Conservation (phyloP, 2,113 vertebrate species). For the Anarhynchus alexandrinus region DNA sequence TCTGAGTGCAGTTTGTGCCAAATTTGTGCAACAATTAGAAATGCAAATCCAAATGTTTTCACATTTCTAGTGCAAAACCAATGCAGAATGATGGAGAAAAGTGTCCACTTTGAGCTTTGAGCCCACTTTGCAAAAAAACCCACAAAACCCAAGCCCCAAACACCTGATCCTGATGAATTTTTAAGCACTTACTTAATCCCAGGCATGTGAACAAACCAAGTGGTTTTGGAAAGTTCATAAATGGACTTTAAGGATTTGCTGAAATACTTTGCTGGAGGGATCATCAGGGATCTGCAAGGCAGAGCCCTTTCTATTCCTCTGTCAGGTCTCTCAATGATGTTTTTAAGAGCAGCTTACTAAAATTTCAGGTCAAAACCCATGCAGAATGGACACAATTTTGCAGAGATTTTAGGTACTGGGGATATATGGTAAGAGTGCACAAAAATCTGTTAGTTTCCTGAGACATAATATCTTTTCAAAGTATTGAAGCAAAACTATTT, state of each 20-base stretch:
- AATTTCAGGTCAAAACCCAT: background rate
- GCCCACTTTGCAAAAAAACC: background rate
- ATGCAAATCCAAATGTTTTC: slow-evolving; percentile 53
- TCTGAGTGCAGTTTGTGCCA: background rate
- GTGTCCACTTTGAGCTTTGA: background rate
- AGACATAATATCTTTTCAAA: slow-evolving; percentile 16
- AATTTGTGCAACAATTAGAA: slow-evolving; percentile 17
- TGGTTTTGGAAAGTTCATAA: background rate
- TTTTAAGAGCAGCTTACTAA: slow-evolving; percentile 38
- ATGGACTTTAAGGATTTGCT: background rate
- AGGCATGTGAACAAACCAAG: background rate
- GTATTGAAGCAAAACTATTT: background rate
- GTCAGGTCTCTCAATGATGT: background rate
- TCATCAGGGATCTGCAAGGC: background rate
- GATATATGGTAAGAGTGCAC: background rate
- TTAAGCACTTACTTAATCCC: background rate
- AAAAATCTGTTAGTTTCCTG: slow-evolving; percentile 26
- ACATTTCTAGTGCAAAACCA: slow-evolving; percentile 19
- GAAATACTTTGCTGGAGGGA: background rate
- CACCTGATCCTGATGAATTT: background rate
- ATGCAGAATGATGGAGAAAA: slow-evolving; percentile 2
- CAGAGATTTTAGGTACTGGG: slow-evolving; percentile 1
- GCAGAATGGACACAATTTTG: slow-evolving; percentile 24
- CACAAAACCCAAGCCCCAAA: background rate
- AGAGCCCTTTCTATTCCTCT: background rate